Percentiles rank a stretch among this genome's conserved stretches.
These are phyloP conservation scores for Lepilemur septentrionalis DNA, from an alignment of 2,797 vertebrate species.

Conservation along the genomic window DNA sequence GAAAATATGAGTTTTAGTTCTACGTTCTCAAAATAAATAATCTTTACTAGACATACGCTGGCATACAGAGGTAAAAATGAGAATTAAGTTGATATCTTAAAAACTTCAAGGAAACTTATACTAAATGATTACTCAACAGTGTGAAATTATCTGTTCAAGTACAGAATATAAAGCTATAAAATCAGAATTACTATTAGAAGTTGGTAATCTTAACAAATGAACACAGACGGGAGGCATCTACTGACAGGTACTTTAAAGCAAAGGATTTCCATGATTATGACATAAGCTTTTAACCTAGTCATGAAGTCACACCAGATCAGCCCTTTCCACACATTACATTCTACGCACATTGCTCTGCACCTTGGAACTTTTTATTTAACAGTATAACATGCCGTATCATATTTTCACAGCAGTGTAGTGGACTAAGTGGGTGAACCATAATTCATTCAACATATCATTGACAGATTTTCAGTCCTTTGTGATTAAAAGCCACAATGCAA, in stretches of 20 bases:
- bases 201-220: neutral
- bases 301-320: rapidly evolving
- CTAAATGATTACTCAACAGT: neutral
- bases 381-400: rapidly evolving
- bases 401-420: rapidly evolving
- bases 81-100: neutral
- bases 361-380: neutral
- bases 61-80: neutral
- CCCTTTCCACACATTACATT: rapidly evolving
- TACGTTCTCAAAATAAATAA: neutral
- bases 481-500: neutral
- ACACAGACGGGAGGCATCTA: neutral
- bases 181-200: neutral
- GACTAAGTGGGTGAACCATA: rapidly evolving
- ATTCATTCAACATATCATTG: rapidly evolving
- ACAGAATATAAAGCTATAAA: neutral
- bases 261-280: rapidly evolving
- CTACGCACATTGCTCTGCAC: neutral
- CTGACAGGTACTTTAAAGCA: rapidly evolving
- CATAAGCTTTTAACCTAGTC: neutral
- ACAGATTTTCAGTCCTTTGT: neutral
- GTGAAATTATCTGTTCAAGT: neutral
- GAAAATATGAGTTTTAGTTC: neutral
- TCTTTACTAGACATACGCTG: neutral
- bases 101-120: neutral